A percentile compares a stretch with the other conserved stretches of the same genome.
Conservation (phyloP, 1,140 invertebrate species). For the Hormaphis cornu region DNA sequence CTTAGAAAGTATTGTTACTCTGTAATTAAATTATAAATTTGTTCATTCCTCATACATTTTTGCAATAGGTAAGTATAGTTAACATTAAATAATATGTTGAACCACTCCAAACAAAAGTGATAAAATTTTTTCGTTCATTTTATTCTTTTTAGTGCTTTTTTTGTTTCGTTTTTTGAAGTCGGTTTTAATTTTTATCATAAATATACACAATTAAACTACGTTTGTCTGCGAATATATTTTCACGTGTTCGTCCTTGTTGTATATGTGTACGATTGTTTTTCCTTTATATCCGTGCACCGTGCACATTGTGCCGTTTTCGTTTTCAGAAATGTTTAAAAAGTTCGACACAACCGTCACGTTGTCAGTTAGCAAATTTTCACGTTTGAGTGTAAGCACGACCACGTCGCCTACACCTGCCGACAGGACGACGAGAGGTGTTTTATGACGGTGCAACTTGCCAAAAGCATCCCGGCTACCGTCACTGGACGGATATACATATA, state of each 20-base stretch:
- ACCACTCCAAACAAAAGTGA: too few relatives aligned
- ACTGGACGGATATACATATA: too few relatives aligned
- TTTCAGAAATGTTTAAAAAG: slow-evolving; percentile 57
- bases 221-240: slow-evolving; percentile 51
- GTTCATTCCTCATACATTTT: too few relatives aligned
- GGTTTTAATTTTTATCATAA: too few relatives aligned
- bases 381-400: slow-evolving; percentile 62
- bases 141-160: too few relatives aligned
- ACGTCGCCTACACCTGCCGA: slow-evolving; percentile 87
- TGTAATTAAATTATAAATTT: too few relatives aligned
- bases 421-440: slow-evolving; percentile 82
- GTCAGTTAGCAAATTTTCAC: slow-evolving; percentile 56
- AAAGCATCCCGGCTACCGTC: slow-evolving; percentile 66
- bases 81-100: too few relatives aligned
- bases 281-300: slow-evolving; percentile 59
- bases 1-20: too few relatives aligned
- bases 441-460: slow-evolving; percentile 49
- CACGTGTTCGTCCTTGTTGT: slow-evolving; percentile 85
- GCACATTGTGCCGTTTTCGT: slow-evolving; percentile 51
- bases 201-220: too few relatives aligned
- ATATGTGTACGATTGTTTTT: slow-evolving; percentile 66
- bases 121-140: too few relatives aligned
- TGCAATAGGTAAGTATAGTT: too few relatives aligned
- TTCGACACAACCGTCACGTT: slow-evolving; percentile 86
- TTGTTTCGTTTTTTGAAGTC: too few relatives aligned